Evolutionary conservation across 2,888 invertebrate species (phyloP).

Genomic region (Phortica okadai): DNA sequence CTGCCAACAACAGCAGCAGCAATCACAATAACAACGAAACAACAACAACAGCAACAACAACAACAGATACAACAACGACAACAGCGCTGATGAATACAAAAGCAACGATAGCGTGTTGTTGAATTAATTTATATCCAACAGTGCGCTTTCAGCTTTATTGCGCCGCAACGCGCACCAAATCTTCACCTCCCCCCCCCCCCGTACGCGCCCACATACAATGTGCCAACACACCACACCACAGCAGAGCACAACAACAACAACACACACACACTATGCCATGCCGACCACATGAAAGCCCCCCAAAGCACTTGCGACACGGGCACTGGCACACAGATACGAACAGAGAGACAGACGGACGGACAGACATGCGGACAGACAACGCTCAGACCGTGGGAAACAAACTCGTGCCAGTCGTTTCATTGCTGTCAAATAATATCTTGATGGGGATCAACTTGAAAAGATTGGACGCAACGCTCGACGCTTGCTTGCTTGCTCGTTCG

Average conservation of each 20-base stretch:
- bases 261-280: slow-evolving; percentile 26
- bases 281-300: slow-evolving; percentile 22
- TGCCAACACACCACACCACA: slow-evolving; percentile 48
- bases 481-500: slow-evolving; percentile 44
- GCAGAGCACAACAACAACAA: slow-evolving; percentile 47
- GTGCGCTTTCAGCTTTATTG: slow-evolving; percentile 72
- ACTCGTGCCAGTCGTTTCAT: slow-evolving; percentile 77
- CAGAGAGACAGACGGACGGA: slow-evolving; percentile 28
- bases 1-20: slow-evolving; percentile 49
- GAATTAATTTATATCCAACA: slow-evolving; percentile 75
- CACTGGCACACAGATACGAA: slow-evolving; percentile 44
- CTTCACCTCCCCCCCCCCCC: slow-evolving; percentile 26
- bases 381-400: slow-evolving; percentile 76
- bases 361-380: slow-evolving; percentile 56
- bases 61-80: slow-evolving; percentile 45
- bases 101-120: slow-evolving; percentile 71
- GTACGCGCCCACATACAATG: not conserved
- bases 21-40: slow-evolving; percentile 41
- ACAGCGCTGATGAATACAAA: slow-evolving; percentile 42
- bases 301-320: slow-evolving; percentile 30
- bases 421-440: slow-evolving; percentile 76
- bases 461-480: slow-evolving; percentile 58
- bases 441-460: slow-evolving; percentile 73
- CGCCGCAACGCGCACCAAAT: slow-evolving; percentile 61
- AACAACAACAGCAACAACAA: slow-evolving; percentile 49